Base-by-base conservation (phyloP, 2,113 vertebrate genomes). In the Anarhynchus alexandrinus region DNA sequence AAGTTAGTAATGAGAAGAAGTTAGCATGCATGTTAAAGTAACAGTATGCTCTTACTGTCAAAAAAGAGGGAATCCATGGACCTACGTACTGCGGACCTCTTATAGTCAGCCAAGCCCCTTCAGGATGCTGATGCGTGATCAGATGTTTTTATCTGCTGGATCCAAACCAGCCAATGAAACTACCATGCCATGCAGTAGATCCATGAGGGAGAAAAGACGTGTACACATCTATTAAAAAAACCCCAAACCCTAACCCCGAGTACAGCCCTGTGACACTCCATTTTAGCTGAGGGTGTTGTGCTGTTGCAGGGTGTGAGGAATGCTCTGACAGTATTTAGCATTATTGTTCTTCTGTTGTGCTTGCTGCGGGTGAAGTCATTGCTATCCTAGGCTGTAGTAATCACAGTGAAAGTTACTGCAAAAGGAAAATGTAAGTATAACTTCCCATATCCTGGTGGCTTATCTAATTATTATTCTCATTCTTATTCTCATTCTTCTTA, bases 81-180 rank as follows among this genome's bases (percentile, higher is more conserved):
- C 38, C 32, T 95, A 29, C 40, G 10, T 95, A 4, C 64, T 93
- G 87, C 89, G 94, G 72, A 88, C 72, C 77, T 91, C 92, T 90
- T 30, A 19, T 59, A 22, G 83, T 88, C 72, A 96, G 89, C 86
- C 88, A 85, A 95, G 88, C 76, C 82, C 65, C 95, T 86, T 93
- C 85, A 82, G 94, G 96, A 94, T 96, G 95, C n/a, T 70, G 80
- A 34, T 70, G 72, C 70, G 82, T 86, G 86, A 89, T 79, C 77
- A 86, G 91, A 77, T 81, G 42, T 96, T 96, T 96, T 87, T 94
- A 42, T 96, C 88, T 97, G 91, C 91, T 96, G 93, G 86, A 95
- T 97, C 96, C 93, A 88, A 88, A 57, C 67, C 86, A 77, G 79
- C 47, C 81, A 70, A 83, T 93, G 92, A 92, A 97, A 96, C 80